Evolutionary conservation across 2,113 vertebrate genomes (phyloP).

Genomic region (Caranx melampygus): DNA sequence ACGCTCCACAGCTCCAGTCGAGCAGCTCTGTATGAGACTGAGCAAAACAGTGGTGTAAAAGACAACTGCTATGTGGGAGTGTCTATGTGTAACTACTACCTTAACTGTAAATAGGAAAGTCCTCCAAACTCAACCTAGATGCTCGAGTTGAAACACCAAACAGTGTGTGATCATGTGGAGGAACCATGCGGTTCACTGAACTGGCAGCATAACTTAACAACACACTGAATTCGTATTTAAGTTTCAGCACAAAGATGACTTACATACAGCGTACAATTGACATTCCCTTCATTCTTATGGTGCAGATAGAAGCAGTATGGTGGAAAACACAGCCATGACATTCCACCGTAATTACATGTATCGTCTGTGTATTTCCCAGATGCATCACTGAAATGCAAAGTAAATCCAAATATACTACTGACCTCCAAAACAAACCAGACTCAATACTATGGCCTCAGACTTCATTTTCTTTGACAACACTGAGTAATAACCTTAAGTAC

Average conservation of each 20-base stretch:
- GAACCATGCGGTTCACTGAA: too few relatives aligned
- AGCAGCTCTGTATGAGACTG: constrained; percentile 19
- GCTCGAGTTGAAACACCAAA: neutral
- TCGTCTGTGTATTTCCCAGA: constrained; percentile 4
- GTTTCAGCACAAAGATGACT: neutral
- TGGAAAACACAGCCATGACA: constrained; percentile 10
- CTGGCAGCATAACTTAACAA: neutral
- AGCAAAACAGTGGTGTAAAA: constrained; percentile 6
- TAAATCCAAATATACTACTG: neutral
- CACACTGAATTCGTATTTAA: neutral
- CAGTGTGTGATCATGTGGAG: neutral
- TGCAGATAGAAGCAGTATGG: neutral
- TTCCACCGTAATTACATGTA: constrained; percentile 5
- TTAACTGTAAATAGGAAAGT: constrained; percentile 1
- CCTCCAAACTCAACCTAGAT: neutral
- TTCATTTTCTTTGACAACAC: neutral
- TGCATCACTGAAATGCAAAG: neutral
- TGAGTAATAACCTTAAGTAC: neutral
- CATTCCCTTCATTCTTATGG: constrained; percentile 5
- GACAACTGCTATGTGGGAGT: neutral
- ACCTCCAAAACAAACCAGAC: neutral
- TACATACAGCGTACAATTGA: neutral
- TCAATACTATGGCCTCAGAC: neutral
- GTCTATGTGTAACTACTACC: constrained; percentile 15
- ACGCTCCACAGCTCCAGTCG: constrained; percentile 21